Conservation (phyloP, 2,797 vertebrate genomes). For the Philypnodon macrostomus region DNA sequence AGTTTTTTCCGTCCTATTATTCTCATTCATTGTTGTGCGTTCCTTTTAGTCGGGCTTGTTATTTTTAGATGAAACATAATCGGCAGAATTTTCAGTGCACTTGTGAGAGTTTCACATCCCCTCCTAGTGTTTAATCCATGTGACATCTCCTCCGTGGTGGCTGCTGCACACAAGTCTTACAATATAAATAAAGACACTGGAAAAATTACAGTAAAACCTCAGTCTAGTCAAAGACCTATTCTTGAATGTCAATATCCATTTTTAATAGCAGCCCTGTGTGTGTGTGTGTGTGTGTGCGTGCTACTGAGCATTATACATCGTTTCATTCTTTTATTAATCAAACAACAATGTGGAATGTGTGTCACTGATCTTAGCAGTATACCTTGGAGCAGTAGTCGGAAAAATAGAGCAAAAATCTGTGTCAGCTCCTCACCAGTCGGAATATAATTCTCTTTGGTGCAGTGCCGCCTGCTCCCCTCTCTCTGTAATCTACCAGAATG, state of each 20-base stretch:
- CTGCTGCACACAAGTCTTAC: slow-evolving; percentile 59
- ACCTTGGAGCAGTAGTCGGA: slow-evolving; percentile 61
- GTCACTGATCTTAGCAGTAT: slow-evolving; percentile 72
- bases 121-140: slow-evolving; percentile 73
- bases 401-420: slow-evolving; percentile 69
- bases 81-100: slow-evolving; percentile 69
- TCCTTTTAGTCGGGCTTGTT: slow-evolving; percentile 72
- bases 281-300: slow-evolving; percentile 47
- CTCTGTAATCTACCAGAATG: slow-evolving; percentile 74
- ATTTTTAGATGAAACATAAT: slow-evolving; percentile 80
- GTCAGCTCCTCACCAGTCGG: slow-evolving; percentile 64
- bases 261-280: slow-evolving; percentile 73
- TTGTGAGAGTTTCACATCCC: slow-evolving; percentile 66
- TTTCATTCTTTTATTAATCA: slow-evolving; percentile 82
- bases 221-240: slow-evolving; percentile 72
- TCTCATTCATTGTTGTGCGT: slow-evolving; percentile 59
- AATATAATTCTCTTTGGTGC: slow-evolving; percentile 74
- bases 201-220: slow-evolving; percentile 72
- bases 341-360: slow-evolving; percentile 76
- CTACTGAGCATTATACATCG: slow-evolving; percentile 65
- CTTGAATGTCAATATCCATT: slow-evolving; percentile 72
- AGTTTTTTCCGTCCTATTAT: slow-evolving; percentile 36
- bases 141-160: slow-evolving; percentile 68
- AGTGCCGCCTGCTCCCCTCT: slow-evolving; percentile 59
- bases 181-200: slow-evolving; percentile 74